Base-by-base conservation (phyloP, 2,888 invertebrate species). In the Rapana venosa region DNA sequence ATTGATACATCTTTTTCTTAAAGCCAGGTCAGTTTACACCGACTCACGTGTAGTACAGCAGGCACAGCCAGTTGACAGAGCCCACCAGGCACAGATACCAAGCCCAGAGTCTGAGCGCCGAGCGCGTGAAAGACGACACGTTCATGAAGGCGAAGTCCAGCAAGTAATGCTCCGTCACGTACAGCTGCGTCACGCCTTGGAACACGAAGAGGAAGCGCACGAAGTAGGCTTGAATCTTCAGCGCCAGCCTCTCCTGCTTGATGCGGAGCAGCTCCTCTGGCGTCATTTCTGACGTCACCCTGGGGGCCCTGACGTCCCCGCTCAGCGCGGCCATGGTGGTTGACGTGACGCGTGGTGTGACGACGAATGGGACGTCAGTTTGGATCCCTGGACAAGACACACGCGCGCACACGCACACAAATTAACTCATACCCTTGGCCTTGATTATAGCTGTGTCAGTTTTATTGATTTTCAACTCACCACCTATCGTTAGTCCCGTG, bases 181-280 rank as follows among this genome's bases (percentile, higher is more conserved):
- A 94, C 15, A 94, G 90, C 91, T 93, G 93, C 8, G 94, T 93
- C 0, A 92, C 91, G 26, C 92, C 93, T 88, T 94, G 93, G 87
- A 93, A 92, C 6, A 91, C 77, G 92, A 94, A 92, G 81, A 94
- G 85, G 0, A 86, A 77, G 47, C 93, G 91, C 84, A 83, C 15
- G 47, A 83, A 83, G 8, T 26, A 20, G 36, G 36, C 81, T 22
- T 83, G 36, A 1, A 83, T 83, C 22, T 11, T 36, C 81, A 36
- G 47, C 20, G 26, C 81, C 81, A 83, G 22, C 13, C 81, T 22
- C 81, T 83, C 47, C 81, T 47, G 36, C 20, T 79, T 32, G 26
- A 26, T 36, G 47, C 81, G 81, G 36, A 17, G 47, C 47, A 26
- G 81, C 47, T 83, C 81, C 26, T 36, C 81, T 47, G 36, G 11